A percentile compares a stretch with the other conserved stretches of the same genome.
phyloP scores from a whole-genome alignment of 2,113 vertebrate genomes.

The Tetraodon nigroviridis region DNA sequence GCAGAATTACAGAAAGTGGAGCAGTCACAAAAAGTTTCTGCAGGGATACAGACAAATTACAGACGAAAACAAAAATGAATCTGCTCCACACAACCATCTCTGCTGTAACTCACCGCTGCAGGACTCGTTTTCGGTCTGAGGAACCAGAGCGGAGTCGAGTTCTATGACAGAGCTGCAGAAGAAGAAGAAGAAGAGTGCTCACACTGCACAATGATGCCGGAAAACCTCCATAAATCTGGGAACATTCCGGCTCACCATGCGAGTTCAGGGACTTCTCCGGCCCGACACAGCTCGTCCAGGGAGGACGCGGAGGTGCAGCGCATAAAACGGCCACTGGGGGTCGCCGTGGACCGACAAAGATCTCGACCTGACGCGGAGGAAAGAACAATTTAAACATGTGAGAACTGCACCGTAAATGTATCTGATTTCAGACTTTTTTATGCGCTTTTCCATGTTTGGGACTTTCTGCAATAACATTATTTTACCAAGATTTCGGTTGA shows the following conservation, averaged over 20 bases:
- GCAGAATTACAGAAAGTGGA: slow-evolving; percentile 33
- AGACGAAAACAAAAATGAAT: neutral
- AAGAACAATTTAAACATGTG: neutral
- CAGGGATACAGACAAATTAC: slow-evolving; percentile 25
- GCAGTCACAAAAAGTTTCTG: slow-evolving; percentile 37
- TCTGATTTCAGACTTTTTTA: too few relatives aligned
- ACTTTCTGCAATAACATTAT: too few relatives aligned
- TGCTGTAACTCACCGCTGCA: slow-evolving; percentile 32
- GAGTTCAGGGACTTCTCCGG: slow-evolving; percentile 1
- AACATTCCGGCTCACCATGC: slow-evolving; percentile 50
- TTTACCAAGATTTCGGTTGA: too few relatives aligned
- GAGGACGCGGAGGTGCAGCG: slow-evolving; percentile 46
- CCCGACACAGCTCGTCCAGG: slow-evolving; percentile 44
- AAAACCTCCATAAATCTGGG: neutral
- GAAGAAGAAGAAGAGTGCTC: neutral
- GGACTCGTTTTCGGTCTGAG: neutral
- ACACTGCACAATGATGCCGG: neutral
- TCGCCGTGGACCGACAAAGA: slow-evolving; percentile 23
- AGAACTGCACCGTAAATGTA: too few relatives aligned
- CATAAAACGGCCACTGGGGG: slow-evolving; percentile 49
- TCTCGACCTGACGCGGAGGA: slow-evolving; percentile 31
- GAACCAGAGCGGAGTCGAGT: neutral
- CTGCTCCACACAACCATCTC: neutral
- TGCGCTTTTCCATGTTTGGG: too few relatives aligned
- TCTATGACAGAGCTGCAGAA: slow-evolving; percentile 31